Evolutionary conservation across 2,797 vertebrate species (phyloP).

Genomic region (Crenichthys baileyi): DNA sequence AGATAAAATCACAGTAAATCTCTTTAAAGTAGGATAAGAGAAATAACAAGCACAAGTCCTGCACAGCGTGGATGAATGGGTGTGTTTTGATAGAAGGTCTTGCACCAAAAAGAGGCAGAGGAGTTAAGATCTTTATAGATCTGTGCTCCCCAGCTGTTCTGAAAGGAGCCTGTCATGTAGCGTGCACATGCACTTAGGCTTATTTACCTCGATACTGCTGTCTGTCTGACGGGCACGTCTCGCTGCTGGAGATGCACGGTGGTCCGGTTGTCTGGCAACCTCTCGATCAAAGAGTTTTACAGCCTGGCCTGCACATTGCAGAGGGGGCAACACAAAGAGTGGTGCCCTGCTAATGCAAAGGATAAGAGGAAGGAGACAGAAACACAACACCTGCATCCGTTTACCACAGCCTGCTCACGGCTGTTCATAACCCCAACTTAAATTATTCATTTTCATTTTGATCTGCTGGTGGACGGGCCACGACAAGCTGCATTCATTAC

Average conservation of each 20-base stretch:
- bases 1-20: slow-evolving; percentile 20
- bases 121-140: slow-evolving; percentile 56
- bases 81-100: slow-evolving; percentile 24
- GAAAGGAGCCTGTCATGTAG: slow-evolving; percentile 63
- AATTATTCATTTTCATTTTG: slow-evolving; percentile 62
- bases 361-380: slow-evolving; percentile 30
- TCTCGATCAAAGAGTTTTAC: slow-evolving; percentile 58
- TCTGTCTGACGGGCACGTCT: slow-evolving; percentile 72
- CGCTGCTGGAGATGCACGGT: slow-evolving; percentile 70
- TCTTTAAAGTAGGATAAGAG: slow-evolving; percentile 8
- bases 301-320: slow-evolving; percentile 34
- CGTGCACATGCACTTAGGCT: slow-evolving; percentile 75
- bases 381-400: slow-evolving; percentile 46
- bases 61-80: slow-evolving; percentile 34
- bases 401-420: slow-evolving; percentile 35
- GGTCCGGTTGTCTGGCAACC: slow-evolving; percentile 73
- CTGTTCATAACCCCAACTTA: slow-evolving; percentile 45
- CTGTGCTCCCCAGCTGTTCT: slow-evolving; percentile 50
- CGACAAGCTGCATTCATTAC: slow-evolving; percentile 21
- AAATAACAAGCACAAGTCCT: slow-evolving; percentile 29
- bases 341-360: slow-evolving; percentile 30
- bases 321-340: slow-evolving; percentile 32
- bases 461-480: slow-evolving; percentile 32
- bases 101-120: slow-evolving; percentile 37
- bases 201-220: slow-evolving; percentile 74